Percentiles rank a stretch among this genome's conserved stretches.
These are phyloP conservation scores for Archaeoteleia sp. DNA, from an alignment of 2,888 invertebrate species.

Conservation along the genomic window DNA sequence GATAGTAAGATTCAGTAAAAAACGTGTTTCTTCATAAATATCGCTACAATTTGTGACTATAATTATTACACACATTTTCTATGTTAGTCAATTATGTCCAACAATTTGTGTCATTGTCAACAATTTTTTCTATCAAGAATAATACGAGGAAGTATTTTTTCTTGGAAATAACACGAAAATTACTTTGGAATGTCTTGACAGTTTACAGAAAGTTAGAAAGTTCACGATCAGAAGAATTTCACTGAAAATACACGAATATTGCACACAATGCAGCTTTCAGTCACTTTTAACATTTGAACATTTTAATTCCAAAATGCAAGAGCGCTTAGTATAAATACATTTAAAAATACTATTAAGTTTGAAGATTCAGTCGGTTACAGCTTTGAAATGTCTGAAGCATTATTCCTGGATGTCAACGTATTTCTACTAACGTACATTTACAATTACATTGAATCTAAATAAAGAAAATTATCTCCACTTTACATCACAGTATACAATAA, in stretches of 20 bases:
- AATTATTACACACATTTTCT: too few species aligned
- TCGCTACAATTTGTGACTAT: too few species aligned
- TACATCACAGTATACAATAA: too few species aligned
- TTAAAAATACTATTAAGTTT: not conserved
- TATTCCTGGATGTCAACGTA: constrained; percentile 1
- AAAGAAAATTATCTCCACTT: too few species aligned
- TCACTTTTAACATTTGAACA: not conserved
- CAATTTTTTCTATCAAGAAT: too few species aligned
- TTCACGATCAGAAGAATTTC: not conserved
- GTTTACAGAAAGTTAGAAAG: constrained; percentile 5
- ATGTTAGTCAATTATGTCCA: too few species aligned
- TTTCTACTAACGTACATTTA: not conserved
- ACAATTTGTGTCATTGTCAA: too few species aligned
- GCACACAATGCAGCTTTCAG: not conserved
- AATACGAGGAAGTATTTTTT: not conserved
- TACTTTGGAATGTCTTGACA: constrained; percentile 1
- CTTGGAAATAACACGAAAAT: not conserved
- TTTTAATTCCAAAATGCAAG: not conserved
- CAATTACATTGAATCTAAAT: not conserved
- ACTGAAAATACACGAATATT: not conserved
- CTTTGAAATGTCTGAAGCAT: too few species aligned
- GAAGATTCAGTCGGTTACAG: not conserved
- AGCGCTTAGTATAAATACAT: not conserved
- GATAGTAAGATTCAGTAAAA: too few species aligned
- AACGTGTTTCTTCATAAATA: too few species aligned